These are phyloP conservation scores for Helicolenus hilgendorfi DNA, from an alignment of 2,797 vertebrate species.

Conservation along the genomic window DNA sequence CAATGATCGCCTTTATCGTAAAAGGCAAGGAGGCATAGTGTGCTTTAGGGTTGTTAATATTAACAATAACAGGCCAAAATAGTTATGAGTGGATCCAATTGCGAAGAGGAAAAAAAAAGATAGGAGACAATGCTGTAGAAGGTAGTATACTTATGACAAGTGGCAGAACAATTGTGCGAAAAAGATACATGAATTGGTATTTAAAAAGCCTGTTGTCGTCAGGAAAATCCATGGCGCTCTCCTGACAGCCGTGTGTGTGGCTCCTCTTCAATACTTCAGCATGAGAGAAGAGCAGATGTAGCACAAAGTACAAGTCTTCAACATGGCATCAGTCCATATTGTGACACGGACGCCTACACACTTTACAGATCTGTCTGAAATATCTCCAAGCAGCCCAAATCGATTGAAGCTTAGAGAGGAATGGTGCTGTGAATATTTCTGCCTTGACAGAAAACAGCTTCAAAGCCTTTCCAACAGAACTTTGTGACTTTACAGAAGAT, in stretches of 20 bases:
- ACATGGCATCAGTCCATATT: conserved; percentile 65
- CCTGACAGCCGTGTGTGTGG: conserved; percentile 33
- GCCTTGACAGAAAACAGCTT: conserved; percentile 62
- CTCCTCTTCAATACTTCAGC: conserved; percentile 26
- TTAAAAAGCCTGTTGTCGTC: conserved; percentile 52
- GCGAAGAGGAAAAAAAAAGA: not conserved
- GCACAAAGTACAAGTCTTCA: conserved; percentile 57
- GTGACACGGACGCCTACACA: conserved; percentile 72
- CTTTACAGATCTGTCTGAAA: conserved; percentile 66
- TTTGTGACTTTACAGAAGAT: conserved; percentile 65
- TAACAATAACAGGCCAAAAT: conserved; percentile 50
- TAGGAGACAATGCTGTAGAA: not conserved
- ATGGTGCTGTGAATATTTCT: conserved; percentile 59
- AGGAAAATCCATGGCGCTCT: conserved; percentile 23
- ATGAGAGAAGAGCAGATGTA: conserved; percentile 42
- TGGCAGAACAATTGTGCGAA: conserved; percentile 6
- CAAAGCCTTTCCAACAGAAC: conserved; percentile 55
- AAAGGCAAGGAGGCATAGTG: conserved; percentile 70
- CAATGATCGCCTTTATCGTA: conserved; percentile 80
- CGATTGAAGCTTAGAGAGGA: conserved; percentile 65
- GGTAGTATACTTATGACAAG: conserved; percentile 16
- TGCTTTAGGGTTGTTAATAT: conserved; percentile 59
- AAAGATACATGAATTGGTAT: conserved; percentile 33
- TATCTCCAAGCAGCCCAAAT: conserved; percentile 64
- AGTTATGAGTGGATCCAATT: conserved; percentile 31